Evolutionary conservation across 2,888 invertebrate genomes (phyloP).

Genomic region (Ormyrus thymus): DNA sequence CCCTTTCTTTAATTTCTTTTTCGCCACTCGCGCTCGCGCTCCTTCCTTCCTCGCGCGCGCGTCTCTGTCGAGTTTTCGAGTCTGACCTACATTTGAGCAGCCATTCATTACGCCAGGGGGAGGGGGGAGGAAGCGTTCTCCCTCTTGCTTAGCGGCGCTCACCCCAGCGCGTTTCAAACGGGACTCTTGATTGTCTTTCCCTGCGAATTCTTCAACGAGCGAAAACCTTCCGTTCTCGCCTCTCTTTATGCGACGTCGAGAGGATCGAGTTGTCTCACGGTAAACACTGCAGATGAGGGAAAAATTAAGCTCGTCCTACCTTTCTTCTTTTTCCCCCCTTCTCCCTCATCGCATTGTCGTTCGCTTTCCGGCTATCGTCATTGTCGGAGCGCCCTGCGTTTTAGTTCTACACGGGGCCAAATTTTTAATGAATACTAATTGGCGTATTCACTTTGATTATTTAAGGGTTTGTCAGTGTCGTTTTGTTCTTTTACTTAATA

Average conservation of each 20-base stretch:
- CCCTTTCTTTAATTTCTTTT: not conserved
- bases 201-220: conserved; percentile 4
- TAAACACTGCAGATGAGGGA: not conserved
- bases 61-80: not conserved
- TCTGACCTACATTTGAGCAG: conserved; percentile 37
- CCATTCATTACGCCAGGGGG: conserved; percentile 20
- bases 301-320: not conserved
- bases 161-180: not conserved
- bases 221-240: not conserved
- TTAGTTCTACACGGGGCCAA: no score
- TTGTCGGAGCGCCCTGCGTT: no score
- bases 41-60: not conserved
- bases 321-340: no score
- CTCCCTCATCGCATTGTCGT: no score
- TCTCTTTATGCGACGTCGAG: not conserved
- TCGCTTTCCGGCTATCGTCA: no score
- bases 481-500: no score
- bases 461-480: no score
- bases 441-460: no score
- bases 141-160: not conserved
- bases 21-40: not conserved
- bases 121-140: not conserved
- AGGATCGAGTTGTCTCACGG: not conserved
- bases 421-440: no score
- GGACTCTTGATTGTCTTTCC: conserved; percentile 1